Conservation (phyloP, 2,888 invertebrate species). For the Synergus gifuensis region DNA sequence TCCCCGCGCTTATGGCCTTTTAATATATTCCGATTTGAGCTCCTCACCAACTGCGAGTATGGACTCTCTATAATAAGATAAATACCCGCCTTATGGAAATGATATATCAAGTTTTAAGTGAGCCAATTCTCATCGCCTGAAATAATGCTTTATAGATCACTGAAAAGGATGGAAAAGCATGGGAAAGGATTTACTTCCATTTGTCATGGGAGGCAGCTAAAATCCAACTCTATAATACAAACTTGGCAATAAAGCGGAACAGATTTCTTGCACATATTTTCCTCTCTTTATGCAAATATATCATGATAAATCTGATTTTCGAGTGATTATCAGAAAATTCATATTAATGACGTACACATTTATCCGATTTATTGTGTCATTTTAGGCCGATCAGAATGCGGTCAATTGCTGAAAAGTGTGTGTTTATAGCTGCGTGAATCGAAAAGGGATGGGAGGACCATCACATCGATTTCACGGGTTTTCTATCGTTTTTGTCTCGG, state of each 20-base stretch:
- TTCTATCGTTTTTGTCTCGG: constrained; percentile 72
- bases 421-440: constrained; percentile 41
- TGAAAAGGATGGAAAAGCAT: neutral
- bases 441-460: constrained; percentile 47
- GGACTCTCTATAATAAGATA: constrained; percentile 6
- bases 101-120: constrained; percentile 3
- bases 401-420: neutral
- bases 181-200: constrained; percentile 34
- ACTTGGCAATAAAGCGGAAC: too few species aligned
- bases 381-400: too few species aligned
- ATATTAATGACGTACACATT: too few species aligned
- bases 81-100: constrained; percentile 16
- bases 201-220: constrained; percentile 26
- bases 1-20: constrained; percentile 24
- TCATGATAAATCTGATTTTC: too few species aligned
- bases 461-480: constrained; percentile 73
- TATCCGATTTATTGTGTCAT: too few species aligned
- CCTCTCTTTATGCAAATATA: too few species aligned
- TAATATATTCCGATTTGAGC: constrained; percentile 40
- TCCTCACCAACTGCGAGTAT: constrained; percentile 14
- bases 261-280: too few species aligned
- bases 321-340: too few species aligned
- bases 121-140: constrained; percentile 15
- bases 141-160: constrained; percentile 5
- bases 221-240: neutral